A percentile compares a stretch with the other conserved stretches of the same genome.
Evolutionary conservation across 2,888 invertebrate species (phyloP).

Genomic region (Catocala nupta): DNA sequence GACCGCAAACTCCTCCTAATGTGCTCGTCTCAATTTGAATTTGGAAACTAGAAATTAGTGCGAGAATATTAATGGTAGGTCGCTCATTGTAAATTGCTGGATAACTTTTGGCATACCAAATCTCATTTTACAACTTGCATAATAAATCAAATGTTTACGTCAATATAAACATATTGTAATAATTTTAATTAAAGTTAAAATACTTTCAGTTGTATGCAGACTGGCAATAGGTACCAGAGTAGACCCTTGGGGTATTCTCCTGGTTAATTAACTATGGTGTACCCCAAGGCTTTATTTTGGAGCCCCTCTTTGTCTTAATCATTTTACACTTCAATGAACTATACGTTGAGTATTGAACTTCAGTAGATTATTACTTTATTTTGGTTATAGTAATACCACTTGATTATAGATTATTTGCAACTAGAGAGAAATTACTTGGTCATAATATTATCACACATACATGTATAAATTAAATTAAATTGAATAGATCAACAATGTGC

Average conservation of each 20-base stretch:
- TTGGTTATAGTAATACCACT: no score
- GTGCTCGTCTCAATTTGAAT: conserved; percentile 35
- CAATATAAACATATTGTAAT: not conserved
- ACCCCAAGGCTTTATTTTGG: conserved; percentile 5
- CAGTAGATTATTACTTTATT: not conserved
- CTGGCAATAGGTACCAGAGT: not conserved
- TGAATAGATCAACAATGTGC: no score
- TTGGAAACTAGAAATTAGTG: conserved; percentile 32
- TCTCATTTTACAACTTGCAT: conserved; percentile 11
- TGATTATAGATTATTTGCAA: no score
- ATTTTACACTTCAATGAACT: not conserved
- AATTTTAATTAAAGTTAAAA: not conserved
- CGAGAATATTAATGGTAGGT: conserved; percentile 34
- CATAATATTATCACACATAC: no score
- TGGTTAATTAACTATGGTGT: conserved; percentile 2
- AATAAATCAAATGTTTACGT: conserved; percentile 1
- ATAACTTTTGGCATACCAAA: conserved; percentile 28
- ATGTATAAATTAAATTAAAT: no score
- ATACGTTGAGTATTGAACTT: not conserved
- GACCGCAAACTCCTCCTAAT: conserved; percentile 35
- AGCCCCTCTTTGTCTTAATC: not conserved
- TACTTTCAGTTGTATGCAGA: not conserved
- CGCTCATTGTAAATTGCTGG: conserved; percentile 16
- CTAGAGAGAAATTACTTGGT: no score
- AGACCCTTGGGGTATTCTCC: not conserved